A percentile compares a stretch with the other conserved stretches of the same genome.
Conservation (phyloP, 2,113 vertebrate genomes). For the Athene noctua region DNA sequence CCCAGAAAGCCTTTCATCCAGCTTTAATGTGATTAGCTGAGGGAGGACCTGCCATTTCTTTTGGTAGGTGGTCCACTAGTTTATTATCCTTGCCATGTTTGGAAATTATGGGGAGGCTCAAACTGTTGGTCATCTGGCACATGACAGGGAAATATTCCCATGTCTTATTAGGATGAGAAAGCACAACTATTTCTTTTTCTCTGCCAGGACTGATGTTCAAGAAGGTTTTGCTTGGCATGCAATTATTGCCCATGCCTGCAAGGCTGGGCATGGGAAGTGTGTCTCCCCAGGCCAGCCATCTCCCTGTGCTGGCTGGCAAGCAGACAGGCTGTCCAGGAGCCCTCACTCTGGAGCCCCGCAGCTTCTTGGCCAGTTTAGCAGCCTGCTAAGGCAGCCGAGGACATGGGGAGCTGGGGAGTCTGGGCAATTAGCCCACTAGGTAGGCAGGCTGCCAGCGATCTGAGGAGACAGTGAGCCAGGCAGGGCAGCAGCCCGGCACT, state of each 20-base stretch:
- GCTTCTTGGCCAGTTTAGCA: neutral
- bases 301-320: neutral
- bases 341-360: neutral
- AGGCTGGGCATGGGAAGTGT: accelerated
- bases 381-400: neutral
- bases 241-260: neutral
- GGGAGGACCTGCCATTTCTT: neutral
- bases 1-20: neutral
- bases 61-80: neutral
- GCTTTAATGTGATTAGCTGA: neutral
- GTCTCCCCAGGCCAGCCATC: neutral
- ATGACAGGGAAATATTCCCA: neutral
- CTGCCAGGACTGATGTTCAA: neutral
- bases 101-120: neutral
- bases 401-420: neutral
- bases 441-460: neutral
- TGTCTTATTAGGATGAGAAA: neutral
- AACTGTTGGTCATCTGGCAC: neutral
- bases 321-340: neutral
- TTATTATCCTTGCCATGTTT: neutral
- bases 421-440: neutral
- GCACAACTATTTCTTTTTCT: neutral
- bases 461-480: neutral
- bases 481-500: neutral
- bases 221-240: neutral